Conservation (phyloP, 2,113 vertebrate species). For the Salvelinus sp. region DNA sequence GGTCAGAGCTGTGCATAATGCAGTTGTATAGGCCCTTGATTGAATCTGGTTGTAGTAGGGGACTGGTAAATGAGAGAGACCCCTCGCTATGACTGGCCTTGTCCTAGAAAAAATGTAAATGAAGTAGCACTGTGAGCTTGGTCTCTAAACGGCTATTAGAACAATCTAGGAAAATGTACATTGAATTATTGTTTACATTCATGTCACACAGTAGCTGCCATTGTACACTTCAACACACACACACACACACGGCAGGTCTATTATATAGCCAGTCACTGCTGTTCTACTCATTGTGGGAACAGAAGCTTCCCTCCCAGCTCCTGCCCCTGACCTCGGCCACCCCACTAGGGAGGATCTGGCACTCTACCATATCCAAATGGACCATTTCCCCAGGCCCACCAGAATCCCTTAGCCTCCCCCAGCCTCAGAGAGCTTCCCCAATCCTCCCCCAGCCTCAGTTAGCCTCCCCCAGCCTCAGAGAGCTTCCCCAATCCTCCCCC, state of each 20-base stretch:
- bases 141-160: background rate
- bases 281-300: slow-evolving; percentile 43
- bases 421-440: background rate
- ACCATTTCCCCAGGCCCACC: slow-evolving; percentile 35
- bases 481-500: background rate
- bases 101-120: background rate
- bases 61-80: background rate
- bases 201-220: background rate
- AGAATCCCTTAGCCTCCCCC: background rate
- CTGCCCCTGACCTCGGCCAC: slow-evolving; percentile 40
- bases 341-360: slow-evolving; percentile 42
- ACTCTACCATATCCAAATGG: slow-evolving; percentile 26
- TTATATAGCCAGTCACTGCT: background rate
- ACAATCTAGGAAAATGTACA: background rate
- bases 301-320: slow-evolving; percentile 1
- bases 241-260: background rate
- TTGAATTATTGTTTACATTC: background rate
- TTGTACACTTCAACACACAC: background rate
- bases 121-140: too few species aligned
- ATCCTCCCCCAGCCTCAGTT: background rate
- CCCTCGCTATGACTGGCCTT: background rate
- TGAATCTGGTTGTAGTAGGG: slow-evolving; percentile 18
- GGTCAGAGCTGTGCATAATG: slow-evolving; percentile 15
- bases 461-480: background rate
- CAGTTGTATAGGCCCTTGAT: background rate